Conservation (phyloP, 1,140 invertebrate species). For the Batillaria attramentaria region DNA sequence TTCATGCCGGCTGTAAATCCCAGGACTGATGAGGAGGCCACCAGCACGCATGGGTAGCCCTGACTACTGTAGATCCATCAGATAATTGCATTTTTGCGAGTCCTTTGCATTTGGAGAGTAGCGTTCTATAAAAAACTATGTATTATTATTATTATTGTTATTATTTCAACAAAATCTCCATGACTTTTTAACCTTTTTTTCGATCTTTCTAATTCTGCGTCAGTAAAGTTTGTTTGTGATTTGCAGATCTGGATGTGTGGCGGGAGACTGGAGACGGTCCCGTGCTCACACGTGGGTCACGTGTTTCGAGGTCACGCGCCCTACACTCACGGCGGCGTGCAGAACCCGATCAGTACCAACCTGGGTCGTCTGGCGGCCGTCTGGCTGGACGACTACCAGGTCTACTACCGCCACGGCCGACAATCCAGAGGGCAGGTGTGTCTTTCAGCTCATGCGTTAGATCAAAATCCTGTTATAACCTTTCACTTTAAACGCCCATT, state of each 20-base stretch:
- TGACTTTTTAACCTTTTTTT: too few relatives aligned
- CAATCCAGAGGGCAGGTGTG: not conserved
- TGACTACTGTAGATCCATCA: too few relatives aligned
- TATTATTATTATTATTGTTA: too few relatives aligned
- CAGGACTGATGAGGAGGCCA: too few relatives aligned
- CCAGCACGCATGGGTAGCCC: too few relatives aligned
- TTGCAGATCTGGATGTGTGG: slow-evolving; percentile 98
- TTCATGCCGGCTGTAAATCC: too few relatives aligned
- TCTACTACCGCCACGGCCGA: not conserved
- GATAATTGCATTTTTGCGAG: too few relatives aligned
- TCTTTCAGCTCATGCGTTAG: not conserved
- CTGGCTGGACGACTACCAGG: slow-evolving; percentile 91
- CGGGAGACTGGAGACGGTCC: slow-evolving; percentile 92
- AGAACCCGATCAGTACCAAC: slow-evolving; percentile 55
- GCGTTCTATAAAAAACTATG: too few relatives aligned
- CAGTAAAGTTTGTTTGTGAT: too few relatives aligned
- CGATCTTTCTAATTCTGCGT: too few relatives aligned
- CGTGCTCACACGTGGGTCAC: slow-evolving; percentile 98
- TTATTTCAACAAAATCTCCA: too few relatives aligned
- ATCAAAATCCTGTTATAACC: not conserved
- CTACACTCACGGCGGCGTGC: slow-evolving; percentile 75
- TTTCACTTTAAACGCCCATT: not conserved
- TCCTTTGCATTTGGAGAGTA: too few relatives aligned
- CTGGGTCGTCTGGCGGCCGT: slow-evolving; percentile 71
- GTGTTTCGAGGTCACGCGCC: slow-evolving; percentile 96